Base-by-base conservation (phyloP, 2,797 vertebrate genomes). In the Anguilla obscura region DNA sequence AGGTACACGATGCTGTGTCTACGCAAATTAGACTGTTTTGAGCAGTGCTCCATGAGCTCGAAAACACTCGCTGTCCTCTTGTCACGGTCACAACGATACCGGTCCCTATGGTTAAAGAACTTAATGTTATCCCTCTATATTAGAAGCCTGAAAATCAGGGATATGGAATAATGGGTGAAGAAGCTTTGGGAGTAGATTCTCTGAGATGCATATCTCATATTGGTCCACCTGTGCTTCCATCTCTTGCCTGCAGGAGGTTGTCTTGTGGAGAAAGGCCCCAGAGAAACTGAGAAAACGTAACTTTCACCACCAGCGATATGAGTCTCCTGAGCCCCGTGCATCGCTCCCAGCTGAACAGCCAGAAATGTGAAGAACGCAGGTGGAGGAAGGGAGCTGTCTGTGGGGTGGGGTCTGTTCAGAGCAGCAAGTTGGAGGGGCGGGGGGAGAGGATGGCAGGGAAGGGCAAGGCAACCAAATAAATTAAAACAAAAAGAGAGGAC, bases 201-300 rank as follows among this genome's bases (percentile, higher is more conserved):
- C 52, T 54, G 52, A 69, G 63, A 27, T 27, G n/a, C 8, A 3
- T 21, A 69, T 69, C n/a, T 69, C 63, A n/a, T 24, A 69, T 69
- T 69, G 6, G 21, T 69, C 63, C n/a, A 27, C 7, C 21, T 27
- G 50, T 88, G 24, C n/a, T 36, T 66, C 33, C 18, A 45, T 83
- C 24, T 79, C 14, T 79, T 74, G 69, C 3, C 58, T 92, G 88
- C 45, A 99, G 99, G 99, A 99, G 94, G 98, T 99, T 76, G 97
- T 98, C 93, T 95, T 99, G 92, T 99, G 99, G 99, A 96, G 99
- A 92, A 99, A 99, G 97, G 99, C 99, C 88, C 98, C 99, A 0
- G 99, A 99, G 95, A 99, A 99, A 94, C 87, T 99, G 91, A 96
- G 97, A 92, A 99, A 99, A 94, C 97, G 98, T 93, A 99, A 99